Evolutionary conservation across 92 coral and sea anemone species (phyloP), one percentile per base, ranked within the genome.

Genomic region (Parazoanthus atlanticus): DNA sequence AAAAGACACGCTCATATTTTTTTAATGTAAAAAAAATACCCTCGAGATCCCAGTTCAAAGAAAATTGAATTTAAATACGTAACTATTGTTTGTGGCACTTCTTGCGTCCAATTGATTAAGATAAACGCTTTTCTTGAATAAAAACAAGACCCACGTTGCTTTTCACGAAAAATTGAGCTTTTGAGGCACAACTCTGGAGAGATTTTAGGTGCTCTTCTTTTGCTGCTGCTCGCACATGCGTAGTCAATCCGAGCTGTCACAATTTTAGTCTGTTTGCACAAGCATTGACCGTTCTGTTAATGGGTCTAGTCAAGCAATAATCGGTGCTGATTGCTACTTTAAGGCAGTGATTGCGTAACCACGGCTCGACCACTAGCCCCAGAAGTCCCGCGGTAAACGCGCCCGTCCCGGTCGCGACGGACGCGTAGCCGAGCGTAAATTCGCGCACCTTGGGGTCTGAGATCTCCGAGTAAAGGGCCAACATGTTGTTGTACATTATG

Each of bases 361-460:
- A 95, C 5, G 96, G 96, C 89, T 95, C 98, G 28, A 95, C 65
- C 40, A 86, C 86, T 40, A 95, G 92, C 58, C 98, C 98, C 32
- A 95, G 82, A 6, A 95, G 89, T 82, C 94, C 98, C 52, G 98
- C 98, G 29, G 94, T 91, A 74, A 93, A 69, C 25, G 98, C 94
- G 26, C 98, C 98, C 78, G 96, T 91, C 33, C 98, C 98, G 13
- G 96, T 95, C 12, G 98, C 98, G 1, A 94, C 96, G 2, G 98
- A 95, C 38, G 98, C 96, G 69, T 95, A 95, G 23, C 98, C 98
- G 36, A 95, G 92, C 11, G 94, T 95, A 67, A 95, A 95, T 69
- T 95, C 98, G 7, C 96, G 83, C 86, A 92, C 86, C 10, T 29
- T 86, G 17, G 94, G 92, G 28, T 95, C 94, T 64, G 91, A 81